Evolutionary conservation across 2,888 invertebrate species (phyloP).

Genomic region (Nomada goodeniana): DNA sequence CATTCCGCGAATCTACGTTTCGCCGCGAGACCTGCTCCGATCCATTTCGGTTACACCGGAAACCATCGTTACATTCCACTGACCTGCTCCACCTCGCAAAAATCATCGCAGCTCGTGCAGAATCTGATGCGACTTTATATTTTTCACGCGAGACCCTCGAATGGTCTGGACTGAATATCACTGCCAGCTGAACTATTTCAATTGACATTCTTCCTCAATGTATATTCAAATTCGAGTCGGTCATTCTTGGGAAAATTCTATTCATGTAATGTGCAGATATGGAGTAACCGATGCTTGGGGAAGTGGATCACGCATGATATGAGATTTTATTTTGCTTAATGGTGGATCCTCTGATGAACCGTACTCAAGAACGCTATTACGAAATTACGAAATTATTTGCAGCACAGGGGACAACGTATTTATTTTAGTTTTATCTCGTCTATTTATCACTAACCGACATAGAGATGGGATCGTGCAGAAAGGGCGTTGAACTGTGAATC

Average conservation of each 20-base stretch:
- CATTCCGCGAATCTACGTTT: conserved; percentile 63
- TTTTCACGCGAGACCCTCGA: not conserved
- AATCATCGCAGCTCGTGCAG: not conserved
- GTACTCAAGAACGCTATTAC: too few relatives aligned
- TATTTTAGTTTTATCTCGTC: too few relatives aligned
- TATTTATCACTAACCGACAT: too few relatives aligned
- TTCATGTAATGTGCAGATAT: not conserved
- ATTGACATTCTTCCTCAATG: not conserved
- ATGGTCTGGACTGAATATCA: not conserved
- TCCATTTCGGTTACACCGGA: conserved; percentile 49
- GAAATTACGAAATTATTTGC: too few relatives aligned
- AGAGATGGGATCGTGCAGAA: too few relatives aligned
- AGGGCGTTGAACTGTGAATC: too few relatives aligned
- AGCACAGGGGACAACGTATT: too few relatives aligned
- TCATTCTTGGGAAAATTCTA: not conserved
- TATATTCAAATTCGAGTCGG: conserved; percentile 1
- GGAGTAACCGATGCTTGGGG: not conserved
- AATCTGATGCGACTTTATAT: not conserved
- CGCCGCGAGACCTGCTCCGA: conserved; percentile 42
- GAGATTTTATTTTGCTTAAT: too few relatives aligned
- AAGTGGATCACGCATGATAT: too few relatives aligned
- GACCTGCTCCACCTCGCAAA: not conserved
- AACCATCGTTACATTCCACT: not conserved
- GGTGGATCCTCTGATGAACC: too few relatives aligned
- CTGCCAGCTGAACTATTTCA: not conserved